phyloP scores from a whole-genome alignment of 2,797 vertebrate genomes.

The Sus cebifrons region DNA sequence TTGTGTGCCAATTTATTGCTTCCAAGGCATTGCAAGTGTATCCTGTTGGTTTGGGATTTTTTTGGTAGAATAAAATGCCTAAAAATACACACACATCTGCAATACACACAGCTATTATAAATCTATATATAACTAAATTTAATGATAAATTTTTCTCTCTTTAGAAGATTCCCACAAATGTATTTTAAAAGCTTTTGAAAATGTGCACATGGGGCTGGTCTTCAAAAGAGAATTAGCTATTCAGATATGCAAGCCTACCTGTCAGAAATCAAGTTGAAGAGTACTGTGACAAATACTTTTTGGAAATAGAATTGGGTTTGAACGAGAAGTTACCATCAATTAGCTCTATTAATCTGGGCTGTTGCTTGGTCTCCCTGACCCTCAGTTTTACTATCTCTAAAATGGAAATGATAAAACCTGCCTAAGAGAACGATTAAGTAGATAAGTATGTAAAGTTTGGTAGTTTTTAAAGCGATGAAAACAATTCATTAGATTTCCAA shows the following conservation, averaged over 20 bases:
- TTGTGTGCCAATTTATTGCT: not conserved
- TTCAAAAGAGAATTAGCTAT: conserved; percentile 7
- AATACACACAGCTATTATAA: not conserved
- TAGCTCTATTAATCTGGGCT: not conserved
- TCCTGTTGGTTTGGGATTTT: not conserved
- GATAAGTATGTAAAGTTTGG: not conserved
- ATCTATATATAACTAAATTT: not conserved
- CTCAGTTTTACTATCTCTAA: not conserved
- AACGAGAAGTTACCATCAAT: not conserved
- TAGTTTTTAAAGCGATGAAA: not conserved
- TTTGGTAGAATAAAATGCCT: conserved; percentile 18
- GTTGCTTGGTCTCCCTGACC: not conserved
- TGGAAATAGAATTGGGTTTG: not conserved
- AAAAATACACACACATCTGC: not conserved
- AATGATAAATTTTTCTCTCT: conserved; percentile 8
- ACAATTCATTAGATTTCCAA: not conserved
- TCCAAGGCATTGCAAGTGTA: not conserved
- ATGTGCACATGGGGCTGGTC: not conserved
- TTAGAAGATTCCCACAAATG: conserved; percentile 30
- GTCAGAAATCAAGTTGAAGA: not conserved
- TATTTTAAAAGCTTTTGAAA: conserved; percentile 54
- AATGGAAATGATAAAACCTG: not conserved
- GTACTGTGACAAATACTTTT: not conserved
- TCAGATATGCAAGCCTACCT: not conserved
- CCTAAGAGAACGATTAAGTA: not conserved